Percentiles rank a stretch among this genome's conserved stretches.
These are phyloP conservation scores for Hypotaenidia philippensis DNA, from an alignment of 2,797 vertebrate species.

Conservation along the genomic window DNA sequence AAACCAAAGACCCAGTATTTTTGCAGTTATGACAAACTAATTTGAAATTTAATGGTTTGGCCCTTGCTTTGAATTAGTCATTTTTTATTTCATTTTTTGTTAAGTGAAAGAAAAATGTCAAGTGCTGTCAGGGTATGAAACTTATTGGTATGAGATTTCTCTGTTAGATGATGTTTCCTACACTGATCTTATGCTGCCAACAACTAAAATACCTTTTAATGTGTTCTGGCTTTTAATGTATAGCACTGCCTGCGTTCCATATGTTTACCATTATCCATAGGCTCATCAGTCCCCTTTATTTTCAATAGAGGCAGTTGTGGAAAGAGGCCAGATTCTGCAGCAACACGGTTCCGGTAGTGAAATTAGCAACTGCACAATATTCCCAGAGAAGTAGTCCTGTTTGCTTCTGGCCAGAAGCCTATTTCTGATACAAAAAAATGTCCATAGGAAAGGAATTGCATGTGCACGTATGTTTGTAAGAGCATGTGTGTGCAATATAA, in stretches of 20 bases:
- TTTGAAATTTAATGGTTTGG: constrained; percentile 59
- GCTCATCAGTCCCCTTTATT: constrained; percentile 78
- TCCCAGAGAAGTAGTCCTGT: constrained; percentile 78
- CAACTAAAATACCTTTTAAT: constrained; percentile 80
- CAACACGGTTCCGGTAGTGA: constrained; percentile 82
- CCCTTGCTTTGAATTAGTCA: constrained; percentile 61
- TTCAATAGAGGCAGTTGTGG: constrained; percentile 78
- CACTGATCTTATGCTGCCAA: constrained; percentile 70
- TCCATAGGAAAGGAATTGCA: background rate
- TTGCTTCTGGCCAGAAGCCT: constrained; percentile 70
- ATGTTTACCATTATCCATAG: constrained; percentile 83
- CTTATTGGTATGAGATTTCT: constrained; percentile 53
- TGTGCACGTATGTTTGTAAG: background rate
- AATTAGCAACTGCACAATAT: constrained; percentile 83
- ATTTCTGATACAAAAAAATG: constrained; percentile 44
- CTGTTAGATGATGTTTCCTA: constrained; percentile 71
- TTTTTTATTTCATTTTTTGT: constrained; percentile 24
- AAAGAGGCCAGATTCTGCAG: constrained; percentile 75
- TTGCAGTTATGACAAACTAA: constrained; percentile 69
- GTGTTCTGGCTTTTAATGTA: constrained; percentile 75
- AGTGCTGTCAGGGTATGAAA: constrained; percentile 52
- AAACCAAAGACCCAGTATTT: constrained; percentile 62
- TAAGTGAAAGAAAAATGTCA: constrained; percentile 38
- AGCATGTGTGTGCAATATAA: background rate
- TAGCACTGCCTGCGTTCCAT: constrained; percentile 73